A percentile compares a stretch with the other conserved stretches of the same genome.
These are phyloP conservation scores for Drosophila yooni DNA, from an alignment of 2,888 invertebrate species.

Conservation along the genomic window DNA sequence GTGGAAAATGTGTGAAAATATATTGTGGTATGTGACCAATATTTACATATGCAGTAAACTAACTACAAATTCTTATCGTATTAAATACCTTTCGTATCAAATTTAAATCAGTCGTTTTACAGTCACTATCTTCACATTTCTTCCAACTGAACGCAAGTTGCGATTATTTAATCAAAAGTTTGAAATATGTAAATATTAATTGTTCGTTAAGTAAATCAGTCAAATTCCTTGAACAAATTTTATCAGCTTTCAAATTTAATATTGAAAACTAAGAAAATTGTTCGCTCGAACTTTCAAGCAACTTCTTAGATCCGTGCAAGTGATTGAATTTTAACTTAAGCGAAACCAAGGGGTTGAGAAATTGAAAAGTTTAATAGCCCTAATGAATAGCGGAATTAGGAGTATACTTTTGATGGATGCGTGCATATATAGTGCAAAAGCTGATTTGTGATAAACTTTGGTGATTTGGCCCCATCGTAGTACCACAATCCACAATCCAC, in stretches of 20 bases:
- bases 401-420: constrained; percentile 70
- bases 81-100: neutral
- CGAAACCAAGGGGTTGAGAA: neutral
- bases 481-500: constrained; percentile 5
- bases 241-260: constrained; percentile 9
- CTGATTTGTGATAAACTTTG: constrained; percentile 69
- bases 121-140: neutral
- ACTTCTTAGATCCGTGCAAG: constrained; percentile 7
- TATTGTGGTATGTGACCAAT: neutral
- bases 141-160: neutral
- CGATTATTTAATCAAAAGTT: constrained; percentile 1
- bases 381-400: constrained; percentile 15
- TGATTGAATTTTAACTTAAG: neutral
- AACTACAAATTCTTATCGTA: neutral
- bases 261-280: constrained; percentile 28
- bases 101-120: neutral
- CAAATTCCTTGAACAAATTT: constrained; percentile 1
- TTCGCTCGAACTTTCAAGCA: constrained; percentile 32
- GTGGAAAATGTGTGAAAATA: neutral
- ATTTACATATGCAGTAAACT: neutral
- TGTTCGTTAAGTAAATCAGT: constrained; percentile 1
- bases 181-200: neutral
- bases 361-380: constrained; percentile 40
- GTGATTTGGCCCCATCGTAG: constrained; percentile 54
- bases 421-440: constrained; percentile 39